phyloP scores from a whole-genome alignment of 2,797 vertebrate genomes.

The Sparidentex hasta region DNA sequence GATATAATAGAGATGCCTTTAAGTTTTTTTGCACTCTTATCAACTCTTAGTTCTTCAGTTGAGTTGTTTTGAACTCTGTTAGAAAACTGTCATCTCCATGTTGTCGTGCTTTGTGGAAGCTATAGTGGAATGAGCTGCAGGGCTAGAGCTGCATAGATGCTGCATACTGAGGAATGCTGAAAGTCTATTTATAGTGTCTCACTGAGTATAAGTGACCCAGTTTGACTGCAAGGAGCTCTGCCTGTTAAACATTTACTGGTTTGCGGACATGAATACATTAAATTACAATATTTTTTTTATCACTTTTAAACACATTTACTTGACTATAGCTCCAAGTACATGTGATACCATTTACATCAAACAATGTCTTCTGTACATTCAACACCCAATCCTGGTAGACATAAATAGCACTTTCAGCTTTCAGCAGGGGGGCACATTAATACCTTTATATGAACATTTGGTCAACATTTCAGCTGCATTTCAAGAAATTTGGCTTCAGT shows the following conservation, averaged over 20 bases:
- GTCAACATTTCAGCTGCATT: neutral
- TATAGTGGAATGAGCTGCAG: neutral
- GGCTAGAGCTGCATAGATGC: neutral
- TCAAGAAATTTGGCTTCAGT: neutral
- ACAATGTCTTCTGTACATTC: neutral
- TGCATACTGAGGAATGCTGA: constrained; percentile 27
- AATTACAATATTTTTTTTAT: neutral
- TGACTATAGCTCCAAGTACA: no score
- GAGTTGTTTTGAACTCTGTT: neutral
- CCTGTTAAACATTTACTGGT: neutral
- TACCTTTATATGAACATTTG: neutral
- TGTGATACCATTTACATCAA: neutral
- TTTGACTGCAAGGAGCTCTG: constrained; percentile 30
- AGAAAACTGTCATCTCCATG: neutral
- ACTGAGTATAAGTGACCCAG: constrained; percentile 43
- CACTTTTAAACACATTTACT: neutral
- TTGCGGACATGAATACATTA: neutral
- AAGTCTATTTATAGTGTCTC: constrained; percentile 61
- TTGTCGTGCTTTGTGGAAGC: neutral
- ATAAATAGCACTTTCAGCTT: neutral
- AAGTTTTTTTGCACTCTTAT: neutral
- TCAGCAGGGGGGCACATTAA: neutral
- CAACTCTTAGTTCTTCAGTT: neutral
- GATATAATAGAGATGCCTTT: neutral
- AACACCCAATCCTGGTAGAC: neutral